Conservation (phyloP, 2,797 vertebrate species). For the Myioborus melanocephalus region DNA sequence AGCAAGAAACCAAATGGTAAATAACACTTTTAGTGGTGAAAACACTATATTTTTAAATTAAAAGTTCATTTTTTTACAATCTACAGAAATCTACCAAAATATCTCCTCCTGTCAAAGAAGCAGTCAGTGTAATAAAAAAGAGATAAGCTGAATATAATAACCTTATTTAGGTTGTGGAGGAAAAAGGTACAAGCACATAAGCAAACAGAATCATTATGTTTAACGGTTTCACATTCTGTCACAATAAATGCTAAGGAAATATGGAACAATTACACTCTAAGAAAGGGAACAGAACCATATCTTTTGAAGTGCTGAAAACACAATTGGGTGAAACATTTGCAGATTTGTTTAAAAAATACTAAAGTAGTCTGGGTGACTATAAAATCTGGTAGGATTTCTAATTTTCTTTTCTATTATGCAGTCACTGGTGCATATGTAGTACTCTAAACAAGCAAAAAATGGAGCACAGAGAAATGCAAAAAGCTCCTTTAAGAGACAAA, state of each 20-base stretch:
- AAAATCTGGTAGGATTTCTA: background rate
- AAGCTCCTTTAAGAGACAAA: background rate
- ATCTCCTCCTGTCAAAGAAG: background rate
- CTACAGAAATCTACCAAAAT: background rate
- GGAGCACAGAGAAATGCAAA: background rate
- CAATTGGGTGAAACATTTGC: background rate
- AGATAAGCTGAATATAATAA: background rate
- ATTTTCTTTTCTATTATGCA: background rate
- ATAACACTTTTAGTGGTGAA: background rate
- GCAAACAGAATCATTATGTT: background rate
- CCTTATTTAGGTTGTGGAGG: background rate
- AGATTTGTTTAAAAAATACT: background rate
- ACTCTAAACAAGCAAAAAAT: background rate
- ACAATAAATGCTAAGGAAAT: background rate
- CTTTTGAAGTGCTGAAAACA: background rate
- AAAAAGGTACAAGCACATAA: background rate
- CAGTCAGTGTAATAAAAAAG: background rate
- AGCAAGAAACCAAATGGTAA: background rate
- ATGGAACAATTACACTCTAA: background rate
- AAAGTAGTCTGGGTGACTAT: background rate
- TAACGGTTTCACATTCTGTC: background rate
- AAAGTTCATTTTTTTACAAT: background rate
- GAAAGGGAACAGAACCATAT: background rate
- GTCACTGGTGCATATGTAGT: background rate
- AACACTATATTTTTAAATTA: background rate